Conservation (phyloP, 2,113 vertebrate genomes). For the Ophthalmotilapia sp. region DNA sequence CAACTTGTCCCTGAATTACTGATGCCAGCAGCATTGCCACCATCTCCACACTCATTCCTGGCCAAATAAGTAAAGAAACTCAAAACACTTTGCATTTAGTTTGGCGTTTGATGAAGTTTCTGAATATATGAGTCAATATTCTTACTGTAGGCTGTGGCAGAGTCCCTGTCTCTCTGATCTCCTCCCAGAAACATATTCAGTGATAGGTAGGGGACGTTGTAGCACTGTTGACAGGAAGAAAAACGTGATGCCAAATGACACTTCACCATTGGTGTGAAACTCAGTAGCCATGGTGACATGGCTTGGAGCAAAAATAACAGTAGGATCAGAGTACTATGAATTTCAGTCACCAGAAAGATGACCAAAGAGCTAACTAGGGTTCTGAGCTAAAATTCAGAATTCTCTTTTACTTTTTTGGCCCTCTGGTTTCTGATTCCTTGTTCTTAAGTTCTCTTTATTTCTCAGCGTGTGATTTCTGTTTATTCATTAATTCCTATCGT, state of each 20-base stretch:
- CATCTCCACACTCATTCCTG: conserved; percentile 76
- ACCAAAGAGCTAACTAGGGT: fast-evolving
- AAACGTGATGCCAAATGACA: background rate
- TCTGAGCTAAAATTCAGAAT: background rate
- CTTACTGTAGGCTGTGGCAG: conserved; percentile 77
- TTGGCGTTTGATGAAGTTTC: fast-evolving
- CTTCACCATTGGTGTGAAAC: background rate
- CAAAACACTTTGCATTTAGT: background rate
- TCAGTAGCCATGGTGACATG: conserved; percentile 18
- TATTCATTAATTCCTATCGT: background rate
- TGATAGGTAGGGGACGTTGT: conserved; percentile 71
- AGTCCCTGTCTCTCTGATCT: conserved; percentile 70
- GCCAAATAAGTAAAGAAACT: background rate
- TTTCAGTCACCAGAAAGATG: background rate
- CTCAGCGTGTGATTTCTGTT: background rate
- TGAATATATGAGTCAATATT: background rate
- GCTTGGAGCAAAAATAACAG: conserved; percentile 4
- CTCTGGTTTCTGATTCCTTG: fast-evolving
- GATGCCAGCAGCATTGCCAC: conserved; percentile 71
- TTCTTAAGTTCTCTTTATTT: background rate
- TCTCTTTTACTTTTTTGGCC: background rate
- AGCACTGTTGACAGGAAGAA: conserved; percentile 58
- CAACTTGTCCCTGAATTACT: conserved; percentile 72
- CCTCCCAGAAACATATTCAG: conserved; percentile 80
- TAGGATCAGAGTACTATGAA: background rate